Conservation (phyloP, 2,797 vertebrate species). For the Psittacula echo region DNA sequence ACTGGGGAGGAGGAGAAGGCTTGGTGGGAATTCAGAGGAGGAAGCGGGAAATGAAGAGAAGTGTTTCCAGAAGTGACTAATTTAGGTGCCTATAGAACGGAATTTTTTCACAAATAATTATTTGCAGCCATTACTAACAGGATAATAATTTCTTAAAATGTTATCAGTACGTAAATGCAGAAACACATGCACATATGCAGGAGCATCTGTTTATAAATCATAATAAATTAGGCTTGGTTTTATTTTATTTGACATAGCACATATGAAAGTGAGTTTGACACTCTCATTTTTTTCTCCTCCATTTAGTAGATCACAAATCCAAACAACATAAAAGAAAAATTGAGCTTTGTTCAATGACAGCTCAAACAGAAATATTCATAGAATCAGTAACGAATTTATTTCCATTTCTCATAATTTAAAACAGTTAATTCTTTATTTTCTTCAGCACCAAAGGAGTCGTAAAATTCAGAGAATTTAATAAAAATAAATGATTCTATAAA, state of each 20-base stretch:
- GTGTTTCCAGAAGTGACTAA: not conserved
- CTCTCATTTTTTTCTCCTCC: not conserved
- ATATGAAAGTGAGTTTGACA: not conserved
- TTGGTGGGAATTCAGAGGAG: not conserved
- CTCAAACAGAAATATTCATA: not conserved
- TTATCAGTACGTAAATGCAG: not conserved
- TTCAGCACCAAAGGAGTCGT: not conserved
- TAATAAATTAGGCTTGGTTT: not conserved
- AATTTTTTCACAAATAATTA: not conserved
- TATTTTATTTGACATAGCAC: not conserved
- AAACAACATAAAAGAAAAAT: not conserved
- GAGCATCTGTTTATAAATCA: constrained; percentile 20
- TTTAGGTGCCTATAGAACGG: not conserved
- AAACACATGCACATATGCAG: not conserved
- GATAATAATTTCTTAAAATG: constrained; percentile 3
- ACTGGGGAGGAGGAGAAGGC: not conserved
- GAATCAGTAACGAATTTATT: not conserved
- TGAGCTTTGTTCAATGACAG: not conserved
- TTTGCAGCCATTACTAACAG: not conserved
- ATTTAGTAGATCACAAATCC: not conserved
- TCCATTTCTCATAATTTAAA: not conserved
- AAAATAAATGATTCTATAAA: not conserved
- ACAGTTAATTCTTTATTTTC: not conserved
- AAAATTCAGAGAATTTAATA: not conserved
- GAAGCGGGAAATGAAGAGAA: not conserved